These are phyloP conservation scores for Anastrepha obliqua DNA, from an alignment of 1,140 invertebrate species.

Conservation along the genomic window DNA sequence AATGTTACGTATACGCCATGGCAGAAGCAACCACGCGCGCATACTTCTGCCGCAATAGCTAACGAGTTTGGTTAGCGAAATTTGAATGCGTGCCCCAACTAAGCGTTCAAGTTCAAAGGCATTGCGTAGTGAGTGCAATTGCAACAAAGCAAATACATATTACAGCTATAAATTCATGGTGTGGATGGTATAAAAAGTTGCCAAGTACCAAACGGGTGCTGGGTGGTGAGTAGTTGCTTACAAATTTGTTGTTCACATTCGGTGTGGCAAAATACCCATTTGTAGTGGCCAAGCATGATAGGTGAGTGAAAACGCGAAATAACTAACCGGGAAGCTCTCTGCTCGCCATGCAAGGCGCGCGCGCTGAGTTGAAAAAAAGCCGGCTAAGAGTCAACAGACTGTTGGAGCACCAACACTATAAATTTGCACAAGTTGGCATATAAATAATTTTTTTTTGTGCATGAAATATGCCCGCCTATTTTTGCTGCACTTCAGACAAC, in stretches of 20 bases:
- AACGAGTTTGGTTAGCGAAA: background rate
- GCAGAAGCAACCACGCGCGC: background rate
- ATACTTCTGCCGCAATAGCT: background rate
- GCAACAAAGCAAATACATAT: background rate
- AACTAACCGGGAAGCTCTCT: too few relatives aligned
- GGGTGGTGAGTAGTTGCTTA: background rate
- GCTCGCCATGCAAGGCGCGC: too few relatives aligned
- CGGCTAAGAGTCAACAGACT: conserved; percentile 14
- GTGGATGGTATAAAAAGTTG: background rate
- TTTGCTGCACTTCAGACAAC: background rate
- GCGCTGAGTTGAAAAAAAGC: background rate
- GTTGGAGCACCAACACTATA: background rate
- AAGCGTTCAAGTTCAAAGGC: conserved; percentile 37
- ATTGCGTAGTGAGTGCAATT: background rate
- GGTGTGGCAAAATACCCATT: background rate
- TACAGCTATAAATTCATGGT: conserved; percentile 27
- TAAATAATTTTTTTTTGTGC: background rate
- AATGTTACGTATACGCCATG: conserved; percentile 32
- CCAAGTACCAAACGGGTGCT: background rate
- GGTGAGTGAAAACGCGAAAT: too few relatives aligned
- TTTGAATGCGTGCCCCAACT: too few relatives aligned
- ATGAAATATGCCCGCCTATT: background rate
- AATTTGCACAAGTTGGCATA: background rate
- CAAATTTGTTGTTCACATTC: conserved; percentile 17
- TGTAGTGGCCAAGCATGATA: background rate